Base-by-base conservation (phyloP, 2,113 vertebrate species). In the Phocoena sinus region DNA sequence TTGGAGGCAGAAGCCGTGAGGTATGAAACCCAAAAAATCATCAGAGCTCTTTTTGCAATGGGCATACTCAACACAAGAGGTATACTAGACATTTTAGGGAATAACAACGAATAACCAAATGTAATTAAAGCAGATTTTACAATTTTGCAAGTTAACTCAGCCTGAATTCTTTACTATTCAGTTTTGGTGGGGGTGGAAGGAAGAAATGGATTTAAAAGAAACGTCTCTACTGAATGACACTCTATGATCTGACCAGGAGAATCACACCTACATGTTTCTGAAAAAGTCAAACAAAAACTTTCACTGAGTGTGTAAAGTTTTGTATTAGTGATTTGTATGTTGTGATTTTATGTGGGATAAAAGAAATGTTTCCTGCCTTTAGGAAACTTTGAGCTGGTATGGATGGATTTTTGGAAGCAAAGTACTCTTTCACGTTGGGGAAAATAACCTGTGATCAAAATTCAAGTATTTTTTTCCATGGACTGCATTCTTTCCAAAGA, bases 361-460 rank as follows among this genome's bases (percentile, higher is more conserved):
- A 88, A 90, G 11, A 79, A 70, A 86, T 3, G 1, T 18, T 83
- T 93, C 20, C 88, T 77, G 20, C 21, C 60, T 94, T 84, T 89
- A 77, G 41, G 63, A 94, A 94, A 94, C 8, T 89, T 71, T 87
- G 38, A 87, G 70, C 33, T 41, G 56, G 10, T n/a, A 33, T n/a
- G 36, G 63, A 71, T 44, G 71, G 13, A 53, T 67, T 93, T 80
- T 86, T 70, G 50, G 73, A 86, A 33, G 74, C 20, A 79, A 92
- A 89, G 41, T 62, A 73, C 25, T 79, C 68, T 73, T 87, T 85
- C 33, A 93, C 18, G 44, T 3, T 76, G 15, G 17, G 31, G 31
- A 81, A 96, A 95, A 92, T 21, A 70, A 88, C 0, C 20, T 58
- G 50, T 73, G 44, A 77, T 88, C 56, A 87, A 97, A 96, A 86